These are phyloP conservation scores for Ryuthela nishihirai DNA, from an alignment of 2,888 invertebrate species.

Conservation along the genomic window DNA sequence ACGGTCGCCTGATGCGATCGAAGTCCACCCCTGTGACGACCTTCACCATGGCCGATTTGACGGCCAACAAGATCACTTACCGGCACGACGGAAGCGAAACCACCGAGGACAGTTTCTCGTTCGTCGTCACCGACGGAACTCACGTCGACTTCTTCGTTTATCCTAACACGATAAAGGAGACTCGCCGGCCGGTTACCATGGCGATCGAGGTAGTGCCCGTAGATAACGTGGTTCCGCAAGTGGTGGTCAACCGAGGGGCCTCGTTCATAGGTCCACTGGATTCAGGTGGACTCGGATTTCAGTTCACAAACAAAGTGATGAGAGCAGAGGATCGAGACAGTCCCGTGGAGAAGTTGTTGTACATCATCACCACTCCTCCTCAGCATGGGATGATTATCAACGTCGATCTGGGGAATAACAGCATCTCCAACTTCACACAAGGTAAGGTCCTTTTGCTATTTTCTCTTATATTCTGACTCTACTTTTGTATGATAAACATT, in stretches of 20 bases:
- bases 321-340: slow-evolving; percentile 48
- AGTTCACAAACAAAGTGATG: slow-evolving; percentile 46
- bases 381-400: slow-evolving; percentile 47
- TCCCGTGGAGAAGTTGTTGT: slow-evolving; percentile 44
- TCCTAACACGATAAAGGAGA: slow-evolving; percentile 46
- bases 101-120: slow-evolving; percentile 47
- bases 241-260: slow-evolving; percentile 47
- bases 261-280: slow-evolving; percentile 44
- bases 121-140: slow-evolving; percentile 50
- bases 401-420: slow-evolving; percentile 42
- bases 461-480: no score
- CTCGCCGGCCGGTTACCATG: slow-evolving; percentile 47
- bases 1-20: slow-evolving; percentile 49
- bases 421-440: slow-evolving; percentile 49
- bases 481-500: no score
- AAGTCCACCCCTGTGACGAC: slow-evolving; percentile 44
- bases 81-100: slow-evolving; percentile 52
- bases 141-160: slow-evolving; percentile 49
- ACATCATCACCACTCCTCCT: slow-evolving; percentile 46
- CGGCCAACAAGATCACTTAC: slow-evolving; percentile 48
- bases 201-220: slow-evolving; percentile 48
- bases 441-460: no score
- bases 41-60: slow-evolving; percentile 49
- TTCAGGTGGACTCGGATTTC: slow-evolving; percentile 44
- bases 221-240: slow-evolving; percentile 48